Base-by-base conservation (phyloP, 2,113 vertebrate genomes). In the Actenoides lindsayi region DNA sequence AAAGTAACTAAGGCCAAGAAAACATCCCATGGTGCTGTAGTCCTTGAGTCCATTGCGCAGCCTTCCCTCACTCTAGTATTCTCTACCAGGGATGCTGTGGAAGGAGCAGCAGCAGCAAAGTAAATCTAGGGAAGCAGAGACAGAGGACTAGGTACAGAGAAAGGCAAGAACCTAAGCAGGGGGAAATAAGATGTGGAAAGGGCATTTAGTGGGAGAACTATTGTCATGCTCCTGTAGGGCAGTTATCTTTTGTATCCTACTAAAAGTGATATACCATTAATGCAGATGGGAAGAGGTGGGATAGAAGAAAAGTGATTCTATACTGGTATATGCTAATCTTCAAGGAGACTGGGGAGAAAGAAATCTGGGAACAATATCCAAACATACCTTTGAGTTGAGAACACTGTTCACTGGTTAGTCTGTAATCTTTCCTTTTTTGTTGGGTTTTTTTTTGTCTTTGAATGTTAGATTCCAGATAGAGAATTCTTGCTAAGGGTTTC, bases 401-500 rank as follows among this genome's bases (percentile, higher is more conserved):
- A 48, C 23, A 13, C 24, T 51, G 8, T 76, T 51, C 1, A 4
- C 50, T 13, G 31, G 9, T 48, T 76, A 86, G 10, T 39, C 16
- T 51, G 35, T 0, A 8, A 25, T n/a, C 35, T 48, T 25, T 3
- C 16, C n/a, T 21, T 10, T 41, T 24, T 5, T n/a, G 13, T n/a
- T 35, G 7, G 48, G 18, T 5, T 57, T 31, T 8, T 42, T 28
- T 23, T 33, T 6, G 2, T 3, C 6, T 77, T 44, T 77, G 39
- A 48, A 90, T 44, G 37, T 79, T 89, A 99, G 99, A 98, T 97
- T 97, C 99, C 99, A 13, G 98, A 99, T 23, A 99, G 99, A 91
- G 99, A 99, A 95, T 99, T 99, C 95, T 98, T 99, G 31, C 96
- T 99, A 60, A 97, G 99, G 6, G 99, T 99, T 69, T 99, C 99